Base-by-base conservation (phyloP, 2,888 invertebrate species). In the Abrostola tripartita region DNA sequence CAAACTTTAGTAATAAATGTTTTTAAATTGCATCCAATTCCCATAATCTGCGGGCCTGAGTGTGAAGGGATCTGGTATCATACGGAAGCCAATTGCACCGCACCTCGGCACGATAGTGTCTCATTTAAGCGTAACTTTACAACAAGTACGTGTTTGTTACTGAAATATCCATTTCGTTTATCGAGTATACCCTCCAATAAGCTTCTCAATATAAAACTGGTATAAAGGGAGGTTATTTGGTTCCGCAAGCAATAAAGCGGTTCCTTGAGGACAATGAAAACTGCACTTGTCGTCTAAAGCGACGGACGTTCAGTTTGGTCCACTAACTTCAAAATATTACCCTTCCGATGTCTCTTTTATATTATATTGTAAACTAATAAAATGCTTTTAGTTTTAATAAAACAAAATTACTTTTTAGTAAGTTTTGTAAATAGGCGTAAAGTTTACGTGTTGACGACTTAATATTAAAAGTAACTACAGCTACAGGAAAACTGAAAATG, bases 211-310 rank as follows among this genome's bases (percentile, higher is more conserved):
- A 92, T 92, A 91, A 92, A 91, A 89, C 85, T 83, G 85, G 86
- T 87, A 87, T 90, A 92, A 90, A 82, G 83, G 65, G 86, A 86
- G 87, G 90, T 89, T 92, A 92, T 93, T 93, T 91, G 91, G 92
- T 92, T 92, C 91, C 87, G 85, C 88, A 84, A 85, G 88, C 90
- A 92, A 92, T 93, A 92, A 92, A 89, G 88, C 84, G 84, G 88
- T 86, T 89, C 88, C 87, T 85, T 79, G 86, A 80, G 90, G 87
- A 92, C 92, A 92, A 92, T 92, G 89, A 88, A 85, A 85, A 88
- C 86, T 90, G 90, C 91, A 90, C 88, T 90, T 82, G 83, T 73
- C 79, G 72, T 80, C 73, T 76, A 68, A 41, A 47, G 68, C 73
- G 67, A 61, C 63, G 44, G 68, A 60, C 65, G 69, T 42, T 67